Conservation (phyloP, 2,113 vertebrate species). For the Canis aureus region DNA sequence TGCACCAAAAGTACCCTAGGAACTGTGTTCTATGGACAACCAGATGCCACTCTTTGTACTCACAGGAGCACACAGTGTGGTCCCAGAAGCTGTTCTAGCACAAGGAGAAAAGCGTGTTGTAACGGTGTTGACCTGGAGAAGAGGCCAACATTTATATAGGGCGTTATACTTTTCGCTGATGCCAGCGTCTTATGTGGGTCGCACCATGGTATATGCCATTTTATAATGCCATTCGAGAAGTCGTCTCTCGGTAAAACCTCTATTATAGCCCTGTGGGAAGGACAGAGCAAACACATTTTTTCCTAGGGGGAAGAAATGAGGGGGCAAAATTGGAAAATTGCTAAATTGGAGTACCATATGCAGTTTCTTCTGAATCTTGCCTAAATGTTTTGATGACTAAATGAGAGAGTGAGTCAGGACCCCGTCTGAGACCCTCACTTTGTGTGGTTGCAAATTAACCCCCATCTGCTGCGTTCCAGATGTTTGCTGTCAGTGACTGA, state of each 20-base stretch:
- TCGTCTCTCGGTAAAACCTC: not conserved
- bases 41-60: not conserved
- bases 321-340: not conserved
- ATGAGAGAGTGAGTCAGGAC: not conserved
- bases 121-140: not conserved
- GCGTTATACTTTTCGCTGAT: accelerated
- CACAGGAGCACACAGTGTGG: not conserved
- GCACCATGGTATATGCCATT: not conserved
- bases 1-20: not conserved
- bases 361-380: not conserved
- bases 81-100: not conserved
- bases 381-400: not conserved
- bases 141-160: accelerated
- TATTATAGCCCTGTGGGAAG: not conserved
- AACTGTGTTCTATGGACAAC: not conserved
- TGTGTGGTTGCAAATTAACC: not conserved
- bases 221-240: not conserved
- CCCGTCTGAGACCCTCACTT: not conserved
- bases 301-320: not conserved
- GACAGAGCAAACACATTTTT: not conserved
- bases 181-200: accelerated
- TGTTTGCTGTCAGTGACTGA: too few species aligned
- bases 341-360: not conserved
- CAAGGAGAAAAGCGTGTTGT: not conserved
- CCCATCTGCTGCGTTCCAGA: not conserved